Evolutionary conservation across 2,888 invertebrate genomes (phyloP).

Genomic region (Patella pellucida): DNA sequence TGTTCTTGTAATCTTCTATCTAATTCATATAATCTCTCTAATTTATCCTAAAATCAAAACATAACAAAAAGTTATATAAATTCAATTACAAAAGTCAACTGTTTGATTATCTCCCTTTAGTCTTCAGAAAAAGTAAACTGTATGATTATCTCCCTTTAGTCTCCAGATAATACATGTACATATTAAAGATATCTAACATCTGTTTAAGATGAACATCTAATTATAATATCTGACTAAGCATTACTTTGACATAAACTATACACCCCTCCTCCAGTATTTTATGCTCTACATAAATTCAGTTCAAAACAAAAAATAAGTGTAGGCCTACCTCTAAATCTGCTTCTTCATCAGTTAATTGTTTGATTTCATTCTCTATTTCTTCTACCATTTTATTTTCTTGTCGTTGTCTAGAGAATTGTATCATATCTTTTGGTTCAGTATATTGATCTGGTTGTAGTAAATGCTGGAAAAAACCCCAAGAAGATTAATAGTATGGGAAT

Average conservation of each 20-base stretch:
- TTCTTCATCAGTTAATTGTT: constrained; percentile 65
- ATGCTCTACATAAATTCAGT: no score
- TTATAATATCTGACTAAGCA: no score
- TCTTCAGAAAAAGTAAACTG: no score
- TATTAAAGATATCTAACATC: constrained; percentile 15
- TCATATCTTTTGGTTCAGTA: constrained; percentile 67
- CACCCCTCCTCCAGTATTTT: no score
- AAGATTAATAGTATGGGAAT: background rate
- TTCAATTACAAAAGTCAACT: background rate
- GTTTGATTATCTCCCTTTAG: background rate
- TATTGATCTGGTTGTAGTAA: constrained; percentile 64
- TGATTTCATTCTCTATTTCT: constrained; percentile 62
- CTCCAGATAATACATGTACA: background rate
- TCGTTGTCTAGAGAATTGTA: constrained; percentile 67
- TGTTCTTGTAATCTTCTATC: constrained; percentile 83
- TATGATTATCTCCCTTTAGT: no score
- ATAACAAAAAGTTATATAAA: background rate
- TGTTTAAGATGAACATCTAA: background rate
- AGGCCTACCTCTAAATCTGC: constrained; percentile 69
- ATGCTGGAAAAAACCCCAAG: constrained; percentile 54
- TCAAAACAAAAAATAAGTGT: constrained; percentile 11
- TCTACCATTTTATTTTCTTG: constrained; percentile 67
- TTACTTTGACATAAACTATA: no score
- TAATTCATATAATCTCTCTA: constrained; percentile 77
- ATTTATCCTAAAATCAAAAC: constrained; percentile 76